A percentile compares a stretch with the other conserved stretches of the same genome.
Conservation (phyloP, 2,797 vertebrate genomes). For the Paguma larvata region DNA sequence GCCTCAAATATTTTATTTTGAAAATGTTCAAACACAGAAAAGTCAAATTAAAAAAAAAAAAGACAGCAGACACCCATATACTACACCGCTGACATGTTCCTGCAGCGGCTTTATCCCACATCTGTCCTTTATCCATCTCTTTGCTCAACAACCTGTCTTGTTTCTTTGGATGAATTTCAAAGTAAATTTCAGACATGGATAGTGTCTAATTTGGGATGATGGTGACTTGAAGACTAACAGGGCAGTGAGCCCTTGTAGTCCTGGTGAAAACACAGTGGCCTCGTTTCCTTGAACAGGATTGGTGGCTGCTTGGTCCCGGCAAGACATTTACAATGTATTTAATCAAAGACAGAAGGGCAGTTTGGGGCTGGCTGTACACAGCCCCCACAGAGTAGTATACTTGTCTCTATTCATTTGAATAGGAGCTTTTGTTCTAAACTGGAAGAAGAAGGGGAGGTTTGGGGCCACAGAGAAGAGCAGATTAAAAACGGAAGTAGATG, state of each 20-base stretch:
- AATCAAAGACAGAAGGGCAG: not conserved
- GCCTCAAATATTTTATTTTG: not conserved
- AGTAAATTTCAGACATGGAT: constrained; percentile 1
- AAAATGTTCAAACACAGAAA: not conserved
- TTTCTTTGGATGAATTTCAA: not conserved
- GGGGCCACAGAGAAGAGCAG: not conserved
- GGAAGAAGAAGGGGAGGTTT: constrained; percentile 30
- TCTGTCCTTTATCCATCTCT: not conserved
- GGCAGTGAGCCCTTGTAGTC: not conserved
- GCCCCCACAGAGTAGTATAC: not conserved
- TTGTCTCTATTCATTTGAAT: constrained; percentile 41
- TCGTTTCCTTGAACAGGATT: not conserved
- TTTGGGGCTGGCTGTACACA: not conserved
- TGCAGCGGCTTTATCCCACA: not conserved
- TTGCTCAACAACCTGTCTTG: not conserved
- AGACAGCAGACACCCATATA: not conserved
- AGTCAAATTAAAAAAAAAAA: not conserved
- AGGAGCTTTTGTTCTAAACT: constrained; percentile 49
- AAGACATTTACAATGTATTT: constrained; percentile 15
- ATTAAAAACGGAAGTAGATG: not conserved
- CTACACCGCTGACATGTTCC: not conserved
- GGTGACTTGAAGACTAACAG: not conserved
- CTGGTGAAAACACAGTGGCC: not conserved
- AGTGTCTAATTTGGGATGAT: not conserved
- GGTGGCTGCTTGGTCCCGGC: not conserved